A percentile compares a stretch with the other conserved stretches of the same genome.
phyloP scores from a whole-genome alignment of 2,113 vertebrate species.

The Hyperopisus bebe region DNA sequence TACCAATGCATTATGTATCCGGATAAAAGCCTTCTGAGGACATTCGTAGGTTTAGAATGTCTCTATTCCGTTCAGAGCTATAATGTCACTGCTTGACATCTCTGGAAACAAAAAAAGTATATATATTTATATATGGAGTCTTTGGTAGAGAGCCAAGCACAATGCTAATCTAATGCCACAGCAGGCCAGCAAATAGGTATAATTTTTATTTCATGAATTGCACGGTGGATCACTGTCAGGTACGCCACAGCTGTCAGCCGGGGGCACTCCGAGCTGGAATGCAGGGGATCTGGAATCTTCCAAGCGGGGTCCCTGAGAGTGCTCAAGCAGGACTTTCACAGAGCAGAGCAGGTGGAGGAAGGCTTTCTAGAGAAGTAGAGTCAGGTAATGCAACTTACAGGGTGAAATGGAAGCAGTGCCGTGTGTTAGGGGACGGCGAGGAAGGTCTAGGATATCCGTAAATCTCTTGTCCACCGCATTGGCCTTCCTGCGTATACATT shows the following conservation, averaged over 20 bases:
- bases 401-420: background rate
- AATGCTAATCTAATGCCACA: constrained; percentile 23
- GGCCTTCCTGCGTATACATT: background rate
- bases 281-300: background rate
- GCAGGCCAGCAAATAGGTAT: background rate
- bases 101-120: constrained; percentile 33
- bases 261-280: background rate
- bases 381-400: no score
- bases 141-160: constrained; percentile 34
- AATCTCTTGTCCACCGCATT: background rate
- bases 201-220: background rate
- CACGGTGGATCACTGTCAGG: background rate
- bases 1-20: constrained; percentile 34
- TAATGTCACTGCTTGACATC: constrained; percentile 12
- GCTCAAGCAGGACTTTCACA: background rate
- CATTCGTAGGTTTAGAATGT: constrained; percentile 33
- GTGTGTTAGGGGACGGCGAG: background rate
- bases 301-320: background rate
- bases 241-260: background rate
- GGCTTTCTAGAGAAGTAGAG: background rate
- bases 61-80: constrained; percentile 29
- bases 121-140: constrained; percentile 23
- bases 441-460: background rate
- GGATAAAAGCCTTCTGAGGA: constrained; percentile 40
- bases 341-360: background rate